These are phyloP conservation scores for Sceloporus undulatus DNA, from an alignment of 2,113 vertebrate species.

Conservation along the genomic window DNA sequence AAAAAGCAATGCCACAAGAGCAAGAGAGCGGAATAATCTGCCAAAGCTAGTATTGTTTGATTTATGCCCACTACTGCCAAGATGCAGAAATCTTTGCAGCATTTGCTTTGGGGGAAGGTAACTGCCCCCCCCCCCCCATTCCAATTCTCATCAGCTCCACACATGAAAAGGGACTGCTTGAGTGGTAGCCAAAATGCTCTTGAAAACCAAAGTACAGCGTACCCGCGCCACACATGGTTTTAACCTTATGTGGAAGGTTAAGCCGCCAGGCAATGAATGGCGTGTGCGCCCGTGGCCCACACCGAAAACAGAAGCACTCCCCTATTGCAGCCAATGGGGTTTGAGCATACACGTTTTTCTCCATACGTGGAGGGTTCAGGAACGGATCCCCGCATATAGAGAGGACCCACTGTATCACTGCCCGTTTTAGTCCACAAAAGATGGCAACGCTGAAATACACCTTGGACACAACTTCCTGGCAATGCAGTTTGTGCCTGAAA, in stretches of 20 bases:
- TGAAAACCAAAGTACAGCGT: neutral
- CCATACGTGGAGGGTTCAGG: too few species aligned
- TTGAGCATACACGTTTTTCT: too few species aligned
- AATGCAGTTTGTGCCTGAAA: neutral
- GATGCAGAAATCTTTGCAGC: neutral
- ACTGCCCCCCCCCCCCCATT: too few species aligned
- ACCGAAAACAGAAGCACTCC: too few species aligned
- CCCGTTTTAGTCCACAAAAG: neutral
- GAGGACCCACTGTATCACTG: too few species aligned
- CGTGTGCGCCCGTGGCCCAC: too few species aligned
- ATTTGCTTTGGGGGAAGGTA: neutral
- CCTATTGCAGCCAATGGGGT: too few species aligned
- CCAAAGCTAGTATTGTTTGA: slow-evolving; percentile 23
- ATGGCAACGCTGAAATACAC: neutral
- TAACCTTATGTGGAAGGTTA: too few species aligned
- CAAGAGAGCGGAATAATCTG: slow-evolving; percentile 15
- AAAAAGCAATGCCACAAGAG: slow-evolving; percentile 64
- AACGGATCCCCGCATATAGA: too few species aligned
- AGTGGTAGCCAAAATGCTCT: neutral
- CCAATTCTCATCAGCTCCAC: neutral
- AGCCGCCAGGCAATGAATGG: too few species aligned
- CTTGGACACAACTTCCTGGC: neutral
- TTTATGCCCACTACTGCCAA: neutral
- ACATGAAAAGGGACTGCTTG: neutral
- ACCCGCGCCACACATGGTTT: too few species aligned